Evolutionary conservation across 35 echinoderm and acorn worm species (phyloP), one percentile per base, ranked within the genome.

Genomic region (Diadema setosum): DNA sequence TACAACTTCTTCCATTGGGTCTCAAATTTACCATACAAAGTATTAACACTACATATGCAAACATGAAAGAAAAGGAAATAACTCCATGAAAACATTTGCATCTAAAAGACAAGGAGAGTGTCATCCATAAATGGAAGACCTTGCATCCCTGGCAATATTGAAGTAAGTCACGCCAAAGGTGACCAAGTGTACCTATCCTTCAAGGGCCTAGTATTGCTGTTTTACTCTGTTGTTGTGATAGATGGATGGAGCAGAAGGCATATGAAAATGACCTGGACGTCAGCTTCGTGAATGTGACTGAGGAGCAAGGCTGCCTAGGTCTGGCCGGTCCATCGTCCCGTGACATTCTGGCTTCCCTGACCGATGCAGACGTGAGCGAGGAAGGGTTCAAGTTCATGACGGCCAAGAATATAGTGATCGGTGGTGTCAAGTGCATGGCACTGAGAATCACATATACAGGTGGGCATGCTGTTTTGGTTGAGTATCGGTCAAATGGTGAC

Each of bases 381-480:
- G 88, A 90, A 45, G 91, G 81, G 0, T 97, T 97, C 80, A 61
- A 84, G 33, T 93, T 93, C 34, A 93, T 97, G 87, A 83, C 33
- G 15, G 58, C 67, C 27, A 90, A 87, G 60, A 14, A 76, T 48
- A 93, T 97, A 21, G 64, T 18, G 8, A 46, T 97, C 23, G 95
- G 81, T 52, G 95, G 91, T 65, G 84, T 97, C 0, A 46, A 76
- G 30, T 75, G 81, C 2, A 86, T 45, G 31, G 95, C 95, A n/a
- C 31, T 97, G 4, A 84, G 95, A 43, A 93, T 97, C 45, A 93
- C 95, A 75, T 97, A 97, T 39, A 90, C 95, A 78, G 95, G 95
- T 97, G 85, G 34, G 85, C 44, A n/a, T n/a, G n/a, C n/a, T n/a
- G n/a, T n/a, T n/a, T n/a, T 3, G 8, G 25, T 32, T 40, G n/a